phyloP scores from a whole-genome alignment of 2,797 vertebrate genomes.

The Phaenicophaeus curvirostris region DNA sequence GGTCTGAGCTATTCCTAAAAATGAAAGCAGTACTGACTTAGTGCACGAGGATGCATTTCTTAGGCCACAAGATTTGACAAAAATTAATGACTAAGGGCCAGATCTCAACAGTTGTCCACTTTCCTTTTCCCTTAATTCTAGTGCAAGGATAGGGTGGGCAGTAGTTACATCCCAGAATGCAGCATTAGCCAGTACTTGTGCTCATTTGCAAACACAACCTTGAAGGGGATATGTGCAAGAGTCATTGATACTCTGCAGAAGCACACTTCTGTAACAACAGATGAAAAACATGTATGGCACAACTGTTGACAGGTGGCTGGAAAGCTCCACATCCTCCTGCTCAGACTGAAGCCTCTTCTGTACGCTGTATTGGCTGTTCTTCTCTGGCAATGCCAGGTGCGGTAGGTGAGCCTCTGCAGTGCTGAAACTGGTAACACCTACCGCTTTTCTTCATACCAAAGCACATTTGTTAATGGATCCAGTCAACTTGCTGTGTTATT shows the following conservation, averaged over 20 bases:
- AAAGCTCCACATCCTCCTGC: neutral
- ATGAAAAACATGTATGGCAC: constrained; percentile 6
- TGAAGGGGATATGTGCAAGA: constrained; percentile 35
- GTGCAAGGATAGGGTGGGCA: neutral
- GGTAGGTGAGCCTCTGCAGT: neutral
- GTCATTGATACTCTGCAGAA: constrained; percentile 21
- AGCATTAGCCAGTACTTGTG: neutral
- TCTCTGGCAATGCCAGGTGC: fast-evolving
- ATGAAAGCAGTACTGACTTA: constrained; percentile 30
- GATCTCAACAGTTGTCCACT: neutral
- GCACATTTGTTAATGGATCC: neutral
- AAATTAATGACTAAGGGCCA: neutral
- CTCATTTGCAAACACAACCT: constrained; percentile 7
- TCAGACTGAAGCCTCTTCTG: neutral
- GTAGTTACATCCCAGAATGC: neutral
- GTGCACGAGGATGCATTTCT: neutral
- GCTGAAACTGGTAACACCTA: neutral
- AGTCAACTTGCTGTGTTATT: neutral
- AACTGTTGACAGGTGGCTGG: neutral
- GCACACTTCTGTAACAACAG: constrained; percentile 25
- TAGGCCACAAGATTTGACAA: neutral
- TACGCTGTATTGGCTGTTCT: neutral
- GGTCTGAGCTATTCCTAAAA: constrained; percentile 50
- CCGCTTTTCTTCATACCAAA: neutral
- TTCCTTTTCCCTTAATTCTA: neutral